Base-by-base conservation (phyloP, 2,797 vertebrate species). In the Vultur gryphus region DNA sequence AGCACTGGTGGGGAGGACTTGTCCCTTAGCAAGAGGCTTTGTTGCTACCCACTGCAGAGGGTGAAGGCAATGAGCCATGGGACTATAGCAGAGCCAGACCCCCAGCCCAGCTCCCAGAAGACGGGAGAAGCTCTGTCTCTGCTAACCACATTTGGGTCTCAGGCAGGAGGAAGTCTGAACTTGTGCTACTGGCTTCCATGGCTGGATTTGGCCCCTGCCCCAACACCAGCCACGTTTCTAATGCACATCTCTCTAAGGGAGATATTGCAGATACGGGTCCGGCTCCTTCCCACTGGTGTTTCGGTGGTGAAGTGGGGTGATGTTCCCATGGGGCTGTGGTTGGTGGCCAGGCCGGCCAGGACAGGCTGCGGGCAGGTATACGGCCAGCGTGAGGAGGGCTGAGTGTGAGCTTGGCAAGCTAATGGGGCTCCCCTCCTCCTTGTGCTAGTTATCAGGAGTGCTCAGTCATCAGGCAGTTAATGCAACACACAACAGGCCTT, bases 401-500 rank as follows among this genome's bases (percentile, higher is more conserved):
- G 29, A 75, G 61, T 7, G 10, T 6, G 54, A 84, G 24, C 35
- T 15, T 54, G 24, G 41, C n/a, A 16, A 64, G 39, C 16, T 51
- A 5, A 17, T 1, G 33, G 69, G 37, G 67, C 52, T 94, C 28
- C 35, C 54, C 24, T 72, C 51, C 66, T 90, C 69, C 54, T 64
- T 31, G 23, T 33, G 29, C 4, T 13, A 13, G 61, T 54, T 84
- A 54, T 33, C 58, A 4, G 61, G 48, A 69, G 35, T 15, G 13
- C 77, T 91, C 85, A 13, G 85, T 73, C 77, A 70, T 7, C 75
- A 94, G 75, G 75, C 66, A 49, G 66, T 87, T 95, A 82, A 76
- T 57, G 77, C 73, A 70, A 49, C 37, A 31, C 77, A 93, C 81
- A 95, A 77, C 86, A 80, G 66, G 13, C 52, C 33, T 95, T 89